These are phyloP conservation scores for Mallotus villosus DNA, from an alignment of 2,797 vertebrate genomes.

Conservation along the genomic window DNA sequence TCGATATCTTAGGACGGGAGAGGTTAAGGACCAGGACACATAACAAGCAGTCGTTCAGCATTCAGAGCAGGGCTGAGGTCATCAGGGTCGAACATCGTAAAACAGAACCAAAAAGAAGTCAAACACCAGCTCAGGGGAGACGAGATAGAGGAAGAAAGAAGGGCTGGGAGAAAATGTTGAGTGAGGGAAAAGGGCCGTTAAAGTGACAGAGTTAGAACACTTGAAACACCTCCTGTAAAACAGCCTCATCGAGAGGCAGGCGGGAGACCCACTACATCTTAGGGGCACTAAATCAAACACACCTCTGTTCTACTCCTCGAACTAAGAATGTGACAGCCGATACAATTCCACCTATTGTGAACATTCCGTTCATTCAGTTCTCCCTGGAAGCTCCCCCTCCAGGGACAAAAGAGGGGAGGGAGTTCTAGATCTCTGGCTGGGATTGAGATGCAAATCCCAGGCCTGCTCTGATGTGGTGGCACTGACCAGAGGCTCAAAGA, in stretches of 20 bases:
- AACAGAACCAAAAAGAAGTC: neutral
- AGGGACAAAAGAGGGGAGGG: neutral
- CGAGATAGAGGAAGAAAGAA: no score
- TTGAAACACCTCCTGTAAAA: no score
- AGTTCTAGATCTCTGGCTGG: neutral
- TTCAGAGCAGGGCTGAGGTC: neutral
- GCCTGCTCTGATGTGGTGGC: slow-evolving; percentile 19
- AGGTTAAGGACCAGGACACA: slow-evolving; percentile 67
- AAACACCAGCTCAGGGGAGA: no score
- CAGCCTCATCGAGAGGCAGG: neutral
- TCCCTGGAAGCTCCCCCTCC: slow-evolving; percentile 22
- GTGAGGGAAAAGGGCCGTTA: no score
- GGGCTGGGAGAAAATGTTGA: no score
- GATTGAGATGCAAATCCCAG: slow-evolving; percentile 59
- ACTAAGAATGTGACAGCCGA: slow-evolving; percentile 23
- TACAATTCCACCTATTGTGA: slow-evolving; percentile 43
- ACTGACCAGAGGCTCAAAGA: slow-evolving; percentile 12
- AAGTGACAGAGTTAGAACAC: no score
- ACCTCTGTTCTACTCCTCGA: slow-evolving; percentile 17
- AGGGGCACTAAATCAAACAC: slow-evolving; percentile 45
- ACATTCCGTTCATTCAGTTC: slow-evolving; percentile 10
- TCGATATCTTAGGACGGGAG: slow-evolving; percentile 83
- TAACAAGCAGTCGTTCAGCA: neutral
- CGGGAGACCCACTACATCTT: neutral
- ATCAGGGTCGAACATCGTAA: neutral